phyloP scores from a whole-genome alignment of 2,113 vertebrate species.

The Synchiropus splendidus region DNA sequence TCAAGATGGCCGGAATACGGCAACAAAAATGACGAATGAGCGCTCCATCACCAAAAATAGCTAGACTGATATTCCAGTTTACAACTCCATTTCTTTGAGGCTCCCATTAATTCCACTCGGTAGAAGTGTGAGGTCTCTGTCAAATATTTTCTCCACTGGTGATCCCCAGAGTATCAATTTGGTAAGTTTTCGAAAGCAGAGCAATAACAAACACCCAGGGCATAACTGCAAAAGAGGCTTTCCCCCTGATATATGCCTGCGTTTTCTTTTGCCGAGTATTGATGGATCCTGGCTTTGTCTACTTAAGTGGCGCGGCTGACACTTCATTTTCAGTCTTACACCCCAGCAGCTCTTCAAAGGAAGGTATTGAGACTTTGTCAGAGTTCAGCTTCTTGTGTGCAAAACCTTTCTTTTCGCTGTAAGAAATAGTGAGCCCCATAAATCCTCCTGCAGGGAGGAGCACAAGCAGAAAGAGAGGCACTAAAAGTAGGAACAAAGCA shows the following conservation, averaged over 20 bases:
- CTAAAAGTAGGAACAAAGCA: slow-evolving; percentile 29
- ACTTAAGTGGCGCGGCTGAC: slow-evolving; percentile 18
- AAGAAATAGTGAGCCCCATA: slow-evolving; percentile 18
- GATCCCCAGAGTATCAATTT: slow-evolving; percentile 5
- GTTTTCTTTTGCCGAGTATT: slow-evolving; percentile 25
- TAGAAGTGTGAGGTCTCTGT: too few species aligned
- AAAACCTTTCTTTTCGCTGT: slow-evolving; percentile 19
- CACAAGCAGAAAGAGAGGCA: slow-evolving; percentile 2
- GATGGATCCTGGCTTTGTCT: slow-evolving; percentile 30
- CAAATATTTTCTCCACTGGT: too few species aligned
- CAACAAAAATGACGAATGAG: too few species aligned
- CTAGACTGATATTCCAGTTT: too few species aligned
- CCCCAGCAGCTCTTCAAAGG: slow-evolving; percentile 21
- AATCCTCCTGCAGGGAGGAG: slow-evolving; percentile 37
- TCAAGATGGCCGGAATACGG: too few species aligned
- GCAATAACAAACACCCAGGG: not conserved
- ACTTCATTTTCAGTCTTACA: slow-evolving; percentile 34
- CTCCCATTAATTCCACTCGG: too few species aligned
- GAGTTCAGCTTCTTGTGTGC: slow-evolving; percentile 16
- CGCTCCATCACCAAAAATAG: too few species aligned
- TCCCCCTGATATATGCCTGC: slow-evolving; percentile 26
- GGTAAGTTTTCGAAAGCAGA: slow-evolving; percentile 6
- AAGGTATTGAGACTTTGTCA: slow-evolving; percentile 10
- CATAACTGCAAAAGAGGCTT: slow-evolving; percentile 3
- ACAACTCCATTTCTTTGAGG: too few species aligned